Base-by-base conservation (phyloP, 2,797 vertebrate species). In the Nyctalus aviator region DNA sequence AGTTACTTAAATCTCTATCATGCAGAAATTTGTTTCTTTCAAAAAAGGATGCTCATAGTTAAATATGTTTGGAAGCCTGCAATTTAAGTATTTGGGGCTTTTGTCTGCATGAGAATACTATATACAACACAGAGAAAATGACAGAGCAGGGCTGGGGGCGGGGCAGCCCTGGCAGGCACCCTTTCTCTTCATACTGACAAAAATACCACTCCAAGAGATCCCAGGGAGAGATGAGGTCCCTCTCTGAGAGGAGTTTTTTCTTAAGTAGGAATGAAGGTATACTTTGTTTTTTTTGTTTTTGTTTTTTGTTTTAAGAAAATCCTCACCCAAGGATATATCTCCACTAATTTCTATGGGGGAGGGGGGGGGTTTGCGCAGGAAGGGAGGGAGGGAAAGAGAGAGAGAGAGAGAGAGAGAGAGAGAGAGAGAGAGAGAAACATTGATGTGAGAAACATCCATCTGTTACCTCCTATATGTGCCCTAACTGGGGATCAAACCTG, bases 251-350 rank as follows among this genome's bases (percentile, higher is more conserved):
- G 20, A 86, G 27, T 8, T 66, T 84, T 90, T 83, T 25, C 48
- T 87, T 93, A 90, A 76, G 18, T 75, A 93, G 27, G 12, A 71
- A 64, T 84, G 81, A 77, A 84, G 50, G 2, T 79, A 41, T 85
- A 12, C 66, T 84, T 85, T 75, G 32, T 64, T 15, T 64, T 64
- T 30, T 62, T 62, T 59, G 12, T n/a, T n/a, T n/a, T n/a, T n/a
- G n/a, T n/a, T n/a, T n/a, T 84, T 85, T 75, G 32, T 64, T 15
- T 64, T 64, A 64, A 59, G 27, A 59, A 27, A 27, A 64, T n/a
- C 62, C 62, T 64, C 62, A 64, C 62, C 30, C 30, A n/a, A 64
- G 6, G 62, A 64, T 64, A 64, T 64, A 14, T n/a, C n/a, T 64
- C 62, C 62, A 64, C 30, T 64, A 6, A n/a, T 64, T 64, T 64